phyloP scores from a whole-genome alignment of 2,113 vertebrate genomes.

The Cyrtonyx montezumae region DNA sequence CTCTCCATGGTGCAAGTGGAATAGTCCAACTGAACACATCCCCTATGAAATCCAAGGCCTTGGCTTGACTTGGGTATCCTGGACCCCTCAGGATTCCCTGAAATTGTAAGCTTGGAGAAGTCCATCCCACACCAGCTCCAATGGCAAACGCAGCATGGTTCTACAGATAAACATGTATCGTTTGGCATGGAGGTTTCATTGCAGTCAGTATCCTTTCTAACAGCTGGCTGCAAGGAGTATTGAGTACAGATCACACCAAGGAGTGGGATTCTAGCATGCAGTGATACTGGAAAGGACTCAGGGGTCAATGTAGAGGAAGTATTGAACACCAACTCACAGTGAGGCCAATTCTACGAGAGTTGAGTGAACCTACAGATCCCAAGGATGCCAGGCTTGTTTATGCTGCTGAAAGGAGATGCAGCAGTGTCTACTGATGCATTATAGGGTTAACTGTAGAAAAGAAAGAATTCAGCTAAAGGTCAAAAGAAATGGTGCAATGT shows the following conservation, averaged over 20 bases:
- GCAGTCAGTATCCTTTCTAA: not conserved
- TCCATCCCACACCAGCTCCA: not conserved
- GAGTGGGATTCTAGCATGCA: not conserved
- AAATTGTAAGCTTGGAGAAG: not conserved
- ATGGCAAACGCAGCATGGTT: accelerated
- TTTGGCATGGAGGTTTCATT: accelerated
- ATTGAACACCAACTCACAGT: not conserved
- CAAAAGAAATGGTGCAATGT: not conserved
- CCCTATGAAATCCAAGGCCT: not conserved
- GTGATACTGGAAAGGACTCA: not conserved
- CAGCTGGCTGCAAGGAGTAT: not conserved
- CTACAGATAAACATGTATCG: not conserved
- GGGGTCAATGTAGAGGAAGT: not conserved
- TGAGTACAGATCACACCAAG: not conserved
- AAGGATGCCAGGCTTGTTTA: not conserved
- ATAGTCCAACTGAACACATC: not conserved
- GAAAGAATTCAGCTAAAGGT: conserved; percentile 10
- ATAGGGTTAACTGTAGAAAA: not conserved
- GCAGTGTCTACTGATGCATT: not conserved
- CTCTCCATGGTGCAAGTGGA: not conserved
- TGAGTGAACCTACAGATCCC: not conserved
- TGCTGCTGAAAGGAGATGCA: not conserved
- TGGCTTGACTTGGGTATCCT: not conserved
- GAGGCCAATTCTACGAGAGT: not conserved
- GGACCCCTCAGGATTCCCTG: not conserved